Evolutionary conservation across 2,888 invertebrate species (phyloP).

Genomic region (Eledona agricola): DNA sequence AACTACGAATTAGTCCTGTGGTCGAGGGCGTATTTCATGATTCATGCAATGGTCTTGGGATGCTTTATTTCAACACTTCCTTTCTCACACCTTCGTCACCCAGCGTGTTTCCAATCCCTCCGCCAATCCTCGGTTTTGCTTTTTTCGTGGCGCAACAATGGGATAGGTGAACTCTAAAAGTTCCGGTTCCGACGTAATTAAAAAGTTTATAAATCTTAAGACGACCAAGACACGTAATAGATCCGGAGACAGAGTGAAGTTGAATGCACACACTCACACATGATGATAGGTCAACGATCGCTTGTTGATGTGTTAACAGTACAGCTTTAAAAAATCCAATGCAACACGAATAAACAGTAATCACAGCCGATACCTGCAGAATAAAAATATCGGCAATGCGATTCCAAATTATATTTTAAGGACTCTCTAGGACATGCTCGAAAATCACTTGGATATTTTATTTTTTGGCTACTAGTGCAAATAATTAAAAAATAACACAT

Average conservation of each 20-base stretch:
- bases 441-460: no score
- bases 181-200: no score
- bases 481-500: no score
- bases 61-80: conserved; percentile 42
- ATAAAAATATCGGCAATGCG: conserved; percentile 10
- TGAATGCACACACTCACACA: conserved; percentile 34
- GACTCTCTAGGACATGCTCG: no score
- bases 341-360: conserved; percentile 28
- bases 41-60: conserved; percentile 35
- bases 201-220: conserved; percentile 12
- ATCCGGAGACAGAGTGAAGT: conserved; percentile 30
- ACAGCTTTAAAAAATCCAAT: conserved; percentile 29
- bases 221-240: conserved; percentile 29
- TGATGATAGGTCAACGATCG: conserved; percentile 38
- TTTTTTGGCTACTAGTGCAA: no score
- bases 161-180: conserved; percentile 5
- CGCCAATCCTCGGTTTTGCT: conserved; percentile 35
- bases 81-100: conserved; percentile 43
- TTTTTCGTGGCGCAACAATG: conserved; percentile 32
- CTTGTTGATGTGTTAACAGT: conserved; percentile 32
- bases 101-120: conserved; percentile 31
- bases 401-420: no score
- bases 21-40: conserved; percentile 28
- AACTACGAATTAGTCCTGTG: conserved; percentile 32
- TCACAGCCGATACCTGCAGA: conserved; percentile 13